These are phyloP conservation scores for Harpalus rufipes DNA, from an alignment of 2,888 invertebrate genomes.

Conservation along the genomic window DNA sequence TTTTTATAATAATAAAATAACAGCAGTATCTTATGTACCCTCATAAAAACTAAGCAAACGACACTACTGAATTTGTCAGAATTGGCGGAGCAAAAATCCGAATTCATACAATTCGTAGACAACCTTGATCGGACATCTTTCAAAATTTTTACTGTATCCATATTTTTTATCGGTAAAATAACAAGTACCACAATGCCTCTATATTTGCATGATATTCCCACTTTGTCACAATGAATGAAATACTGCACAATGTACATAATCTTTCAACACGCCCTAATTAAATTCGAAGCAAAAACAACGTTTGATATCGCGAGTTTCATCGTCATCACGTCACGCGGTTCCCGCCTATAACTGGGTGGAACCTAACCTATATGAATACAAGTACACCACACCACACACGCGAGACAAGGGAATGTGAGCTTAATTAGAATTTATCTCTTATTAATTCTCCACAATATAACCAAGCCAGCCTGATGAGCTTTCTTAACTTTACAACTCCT, in stretches of 20 bases:
- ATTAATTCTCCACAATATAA: constrained; percentile 61
- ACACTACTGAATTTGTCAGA: too few species aligned
- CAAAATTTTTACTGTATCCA: too few species aligned
- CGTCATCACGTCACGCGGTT: not conserved
- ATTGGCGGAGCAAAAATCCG: too few species aligned
- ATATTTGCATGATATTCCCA: not conserved
- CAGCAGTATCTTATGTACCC: too few species aligned
- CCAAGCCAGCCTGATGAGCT: not conserved
- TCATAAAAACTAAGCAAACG: too few species aligned
- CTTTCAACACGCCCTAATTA: constrained; percentile 29
- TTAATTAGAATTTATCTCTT: constrained; percentile 66
- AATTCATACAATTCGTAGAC: too few species aligned
- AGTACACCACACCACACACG: constrained; percentile 2
- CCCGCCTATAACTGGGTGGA: constrained; percentile 35
- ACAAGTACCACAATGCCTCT: too few species aligned
- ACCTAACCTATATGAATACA: constrained; percentile 9
- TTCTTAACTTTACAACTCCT: constrained; percentile 57
- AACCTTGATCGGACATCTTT: too few species aligned
- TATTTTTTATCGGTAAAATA: too few species aligned
- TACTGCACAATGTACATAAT: not conserved
- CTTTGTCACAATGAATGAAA: not conserved
- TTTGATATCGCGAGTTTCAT: constrained; percentile 8
- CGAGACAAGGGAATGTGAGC: constrained; percentile 31
- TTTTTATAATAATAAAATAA: too few species aligned
- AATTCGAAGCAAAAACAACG: constrained; percentile 31